Conservation (phyloP, 2,888 invertebrate genomes). For the Congeria kusceri region DNA sequence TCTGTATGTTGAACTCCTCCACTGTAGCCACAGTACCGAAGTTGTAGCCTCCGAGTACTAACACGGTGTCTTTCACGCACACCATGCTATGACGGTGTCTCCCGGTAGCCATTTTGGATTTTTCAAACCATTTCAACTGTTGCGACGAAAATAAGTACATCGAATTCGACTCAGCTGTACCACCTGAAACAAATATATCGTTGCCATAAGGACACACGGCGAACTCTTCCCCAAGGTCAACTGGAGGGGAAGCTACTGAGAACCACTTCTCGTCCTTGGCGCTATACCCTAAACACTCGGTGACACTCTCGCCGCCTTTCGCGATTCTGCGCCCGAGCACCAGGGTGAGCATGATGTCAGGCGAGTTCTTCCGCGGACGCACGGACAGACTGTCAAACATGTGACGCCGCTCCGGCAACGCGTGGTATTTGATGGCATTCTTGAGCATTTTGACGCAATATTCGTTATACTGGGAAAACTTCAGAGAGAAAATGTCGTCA, state of each 20-base stretch:
- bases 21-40: slow-evolving; percentile 59
- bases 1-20: slow-evolving; percentile 63
- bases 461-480: slow-evolving; percentile 42
- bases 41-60: slow-evolving; percentile 64
- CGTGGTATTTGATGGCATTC: slow-evolving; percentile 63
- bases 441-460: slow-evolving; percentile 49
- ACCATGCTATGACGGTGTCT: slow-evolving; percentile 69
- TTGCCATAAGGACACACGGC: slow-evolving; percentile 66
- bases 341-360: slow-evolving; percentile 36
- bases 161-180: slow-evolving; percentile 45
- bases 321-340: slow-evolving; percentile 55
- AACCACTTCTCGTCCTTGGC: slow-evolving; percentile 56
- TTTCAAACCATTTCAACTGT: slow-evolving; percentile 62
- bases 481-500: slow-evolving; percentile 57
- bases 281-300: slow-evolving; percentile 52
- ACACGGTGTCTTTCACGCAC: slow-evolving; percentile 54
- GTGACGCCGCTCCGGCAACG: slow-evolving; percentile 61
- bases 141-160: slow-evolving; percentile 61
- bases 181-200: slow-evolving; percentile 68
- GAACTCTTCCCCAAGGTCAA: slow-evolving; percentile 65
- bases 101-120: slow-evolving; percentile 49
- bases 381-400: slow-evolving; percentile 30
- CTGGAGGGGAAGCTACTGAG: slow-evolving; percentile 54
- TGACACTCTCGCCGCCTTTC: slow-evolving; percentile 12
- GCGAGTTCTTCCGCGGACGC: slow-evolving; percentile 31